Percentiles rank a stretch among this genome's conserved stretches.
phyloP scores from a whole-genome alignment of 2,113 vertebrate genomes.

The Xenopus laevis region DNA sequence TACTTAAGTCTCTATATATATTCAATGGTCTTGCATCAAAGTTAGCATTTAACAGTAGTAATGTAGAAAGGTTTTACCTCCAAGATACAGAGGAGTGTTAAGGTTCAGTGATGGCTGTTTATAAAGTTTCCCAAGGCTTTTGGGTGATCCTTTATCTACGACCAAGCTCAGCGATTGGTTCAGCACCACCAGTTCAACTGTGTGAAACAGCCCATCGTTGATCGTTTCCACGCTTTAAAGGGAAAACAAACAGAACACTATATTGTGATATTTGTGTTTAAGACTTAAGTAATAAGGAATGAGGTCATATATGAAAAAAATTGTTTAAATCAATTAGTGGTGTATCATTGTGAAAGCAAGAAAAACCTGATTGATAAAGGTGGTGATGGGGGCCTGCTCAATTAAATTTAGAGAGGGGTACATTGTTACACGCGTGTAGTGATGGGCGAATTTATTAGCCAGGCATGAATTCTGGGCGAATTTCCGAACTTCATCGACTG shows the following conservation, averaged over 20 bases:
- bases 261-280: too few relatives aligned
- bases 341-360: too few relatives aligned
- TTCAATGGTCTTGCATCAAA: neutral
- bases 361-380: too few relatives aligned
- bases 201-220: slow-evolving; percentile 92
- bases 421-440: too few relatives aligned
- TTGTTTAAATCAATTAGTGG: too few relatives aligned
- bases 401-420: too few relatives aligned
- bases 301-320: too few relatives aligned
- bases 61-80: slow-evolving; percentile 68
- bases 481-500: too few relatives aligned
- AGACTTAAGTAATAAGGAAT: too few relatives aligned
- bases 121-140: slow-evolving; percentile 88
- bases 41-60: neutral
- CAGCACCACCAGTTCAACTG: slow-evolving; percentile 87
- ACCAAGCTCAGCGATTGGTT: slow-evolving; percentile 92
- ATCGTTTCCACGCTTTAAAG: slow-evolving; percentile 85
- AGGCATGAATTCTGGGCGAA: too few relatives aligned
- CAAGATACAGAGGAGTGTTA: slow-evolving; percentile 90
- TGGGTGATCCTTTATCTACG: slow-evolving; percentile 88
- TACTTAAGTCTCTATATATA: neutral
- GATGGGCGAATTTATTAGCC: too few relatives aligned
- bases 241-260: neutral
- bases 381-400: too few relatives aligned
- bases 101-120: slow-evolving; percentile 80